Percentiles rank a stretch among this genome's conserved stretches.
These are phyloP conservation scores for Halcyon malimbica DNA, from an alignment of 2,113 vertebrate species.

Conservation along the genomic window DNA sequence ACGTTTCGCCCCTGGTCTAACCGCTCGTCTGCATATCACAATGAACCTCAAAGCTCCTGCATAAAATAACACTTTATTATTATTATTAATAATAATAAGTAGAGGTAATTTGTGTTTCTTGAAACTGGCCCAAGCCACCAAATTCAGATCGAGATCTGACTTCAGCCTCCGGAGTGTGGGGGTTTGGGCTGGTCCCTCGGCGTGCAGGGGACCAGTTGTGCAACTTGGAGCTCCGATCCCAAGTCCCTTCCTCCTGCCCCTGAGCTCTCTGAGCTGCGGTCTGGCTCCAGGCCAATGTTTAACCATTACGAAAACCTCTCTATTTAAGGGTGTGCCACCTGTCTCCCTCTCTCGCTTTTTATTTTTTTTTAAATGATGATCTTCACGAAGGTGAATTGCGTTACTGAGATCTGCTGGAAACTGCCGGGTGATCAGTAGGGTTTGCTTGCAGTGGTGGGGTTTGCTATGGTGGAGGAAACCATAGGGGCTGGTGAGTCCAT, in stretches of 20 bases:
- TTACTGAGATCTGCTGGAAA: background rate
- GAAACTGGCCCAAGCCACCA: conserved; percentile 53
- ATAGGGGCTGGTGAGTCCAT: accelerated
- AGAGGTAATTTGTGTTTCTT: conserved; percentile 53
- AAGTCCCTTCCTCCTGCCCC: background rate
- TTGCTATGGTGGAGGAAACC: background rate
- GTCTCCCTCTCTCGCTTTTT: background rate
- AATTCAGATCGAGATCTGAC: conserved; percentile 19
- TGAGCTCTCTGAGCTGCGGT: background rate
- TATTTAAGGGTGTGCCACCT: background rate
- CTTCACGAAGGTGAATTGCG: background rate
- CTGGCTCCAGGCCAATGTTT: background rate
- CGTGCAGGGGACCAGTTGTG: background rate
- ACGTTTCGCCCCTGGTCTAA: background rate
- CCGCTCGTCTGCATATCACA: background rate
- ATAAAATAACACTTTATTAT: background rate
- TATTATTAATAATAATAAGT: background rate
- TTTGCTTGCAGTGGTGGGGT: background rate
- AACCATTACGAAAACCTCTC: background rate
- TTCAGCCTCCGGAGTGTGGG: background rate
- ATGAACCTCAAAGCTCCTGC: conserved; percentile 8
- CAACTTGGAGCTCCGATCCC: background rate
- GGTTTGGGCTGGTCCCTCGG: background rate
- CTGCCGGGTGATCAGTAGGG: background rate
- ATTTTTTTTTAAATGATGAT: background rate